These are phyloP conservation scores for Emydura subglobosa DNA, from an alignment of 2,113 vertebrate genomes.

Conservation along the genomic window DNA sequence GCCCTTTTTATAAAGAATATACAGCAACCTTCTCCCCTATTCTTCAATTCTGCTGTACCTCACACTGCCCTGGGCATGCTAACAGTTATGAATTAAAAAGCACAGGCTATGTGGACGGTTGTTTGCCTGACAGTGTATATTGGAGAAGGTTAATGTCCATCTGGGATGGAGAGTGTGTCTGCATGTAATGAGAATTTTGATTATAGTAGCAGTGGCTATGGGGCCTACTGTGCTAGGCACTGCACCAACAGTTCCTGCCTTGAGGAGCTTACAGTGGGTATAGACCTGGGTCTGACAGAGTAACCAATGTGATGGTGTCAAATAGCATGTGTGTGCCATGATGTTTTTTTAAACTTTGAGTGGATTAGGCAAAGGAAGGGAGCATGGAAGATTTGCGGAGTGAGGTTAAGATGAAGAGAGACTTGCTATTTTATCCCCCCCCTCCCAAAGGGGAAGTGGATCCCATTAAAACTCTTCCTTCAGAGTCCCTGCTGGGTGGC, in stretches of 20 bases:
- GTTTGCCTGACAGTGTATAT: neutral
- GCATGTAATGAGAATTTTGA: neutral
- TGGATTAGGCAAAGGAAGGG: neutral
- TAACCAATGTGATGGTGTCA: neutral
- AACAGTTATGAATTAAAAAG: neutral
- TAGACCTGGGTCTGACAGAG: neutral
- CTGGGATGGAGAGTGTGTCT: neutral
- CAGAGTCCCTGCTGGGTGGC: too few relatives aligned
- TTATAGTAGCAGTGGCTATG: neutral
- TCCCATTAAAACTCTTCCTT: neutral
- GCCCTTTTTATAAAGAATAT: neutral
- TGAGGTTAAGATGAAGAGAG: neutral
- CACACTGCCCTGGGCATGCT: neutral
- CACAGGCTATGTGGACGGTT: neutral
- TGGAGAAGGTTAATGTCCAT: neutral
- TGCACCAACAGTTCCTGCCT: neutral
- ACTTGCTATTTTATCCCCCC: neutral
- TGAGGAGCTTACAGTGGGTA: neutral
- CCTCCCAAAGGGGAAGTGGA: neutral
- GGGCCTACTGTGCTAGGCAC: neutral
- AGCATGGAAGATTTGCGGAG: neutral
- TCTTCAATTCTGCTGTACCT: neutral
- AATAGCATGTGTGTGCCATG: neutral
- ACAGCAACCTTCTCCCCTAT: neutral
- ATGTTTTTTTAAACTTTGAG: neutral